These are phyloP conservation scores for Halocynthia aurantium DNA, from an alignment of 23 tunicate species.

Conservation along the genomic window DNA sequence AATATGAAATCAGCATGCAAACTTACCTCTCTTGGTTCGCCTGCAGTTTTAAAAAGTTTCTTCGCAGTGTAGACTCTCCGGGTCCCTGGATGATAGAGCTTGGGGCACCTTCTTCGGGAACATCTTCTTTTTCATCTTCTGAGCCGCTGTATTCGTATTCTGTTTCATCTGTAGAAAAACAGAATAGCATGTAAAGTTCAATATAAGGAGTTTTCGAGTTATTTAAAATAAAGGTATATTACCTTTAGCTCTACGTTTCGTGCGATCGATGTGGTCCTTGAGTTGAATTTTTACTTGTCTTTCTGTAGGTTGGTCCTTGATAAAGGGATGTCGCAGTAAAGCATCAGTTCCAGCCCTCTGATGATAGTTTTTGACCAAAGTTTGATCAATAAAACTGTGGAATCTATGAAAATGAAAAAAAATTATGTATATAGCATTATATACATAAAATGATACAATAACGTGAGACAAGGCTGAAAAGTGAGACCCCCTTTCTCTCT, in stretches of 20 bases:
- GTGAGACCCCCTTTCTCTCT: neutral
- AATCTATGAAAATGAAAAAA: constrained; percentile 38
- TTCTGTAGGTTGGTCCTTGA: constrained; percentile 81
- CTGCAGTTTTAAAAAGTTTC: constrained; percentile 77
- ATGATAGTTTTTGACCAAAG: constrained; percentile 88
- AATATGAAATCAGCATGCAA: neutral
- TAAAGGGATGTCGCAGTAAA: constrained; percentile 82
- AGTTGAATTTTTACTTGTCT: constrained; percentile 89
- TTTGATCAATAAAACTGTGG: constrained; percentile 88
- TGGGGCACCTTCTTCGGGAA: constrained; percentile 85
- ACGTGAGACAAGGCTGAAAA: neutral
- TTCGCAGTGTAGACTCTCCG: constrained; percentile 87
- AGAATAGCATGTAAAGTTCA: neutral
- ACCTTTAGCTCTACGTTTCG: constrained; percentile 81
- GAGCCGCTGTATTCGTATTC: constrained; percentile 91
- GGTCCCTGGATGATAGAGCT: constrained; percentile 84
- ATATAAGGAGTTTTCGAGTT: neutral
- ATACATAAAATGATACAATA: neutral
- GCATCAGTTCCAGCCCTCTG: constrained; percentile 83
- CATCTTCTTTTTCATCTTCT: constrained; percentile 93
- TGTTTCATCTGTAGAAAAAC: constrained; percentile 50
- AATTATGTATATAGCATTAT: neutral
- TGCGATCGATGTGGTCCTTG: constrained; percentile 91
- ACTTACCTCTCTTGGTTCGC: constrained; percentile 68
- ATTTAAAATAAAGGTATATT: neutral